Conservation (phyloP, 2,797 vertebrate genomes). For the Falco peregrinus region DNA sequence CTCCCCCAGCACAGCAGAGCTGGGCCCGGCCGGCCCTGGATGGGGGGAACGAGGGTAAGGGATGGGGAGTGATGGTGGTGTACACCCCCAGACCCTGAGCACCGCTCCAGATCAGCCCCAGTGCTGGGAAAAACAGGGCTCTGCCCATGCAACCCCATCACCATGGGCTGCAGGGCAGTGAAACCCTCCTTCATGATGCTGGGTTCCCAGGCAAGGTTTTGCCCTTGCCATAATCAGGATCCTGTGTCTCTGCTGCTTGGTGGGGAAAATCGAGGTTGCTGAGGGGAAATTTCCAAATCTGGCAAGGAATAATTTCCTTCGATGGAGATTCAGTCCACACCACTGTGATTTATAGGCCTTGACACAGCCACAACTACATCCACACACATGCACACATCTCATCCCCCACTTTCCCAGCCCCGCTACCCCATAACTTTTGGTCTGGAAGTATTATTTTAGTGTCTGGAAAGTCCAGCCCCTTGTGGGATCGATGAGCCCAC, state of each 20-base stretch:
- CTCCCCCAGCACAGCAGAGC: constrained; percentile 76
- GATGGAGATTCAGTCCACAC: background rate
- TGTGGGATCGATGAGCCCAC: background rate
- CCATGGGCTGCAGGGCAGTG: fast-evolving
- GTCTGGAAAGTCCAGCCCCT: background rate
- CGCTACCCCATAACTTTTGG: background rate
- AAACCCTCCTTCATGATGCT: fast-evolving
- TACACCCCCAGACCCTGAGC: background rate
- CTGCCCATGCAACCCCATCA: background rate
- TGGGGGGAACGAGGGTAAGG: background rate
- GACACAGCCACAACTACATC: background rate
- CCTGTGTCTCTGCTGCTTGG: fast-evolving
- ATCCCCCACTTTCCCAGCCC: background rate
- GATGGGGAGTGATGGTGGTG: background rate
- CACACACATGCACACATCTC: background rate
- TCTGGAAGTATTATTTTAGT: background rate
- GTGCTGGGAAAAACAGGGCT: fast-evolving
- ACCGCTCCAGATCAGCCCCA: background rate
- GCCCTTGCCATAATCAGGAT: background rate
- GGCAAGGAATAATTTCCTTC: background rate
- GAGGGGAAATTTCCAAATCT: background rate
- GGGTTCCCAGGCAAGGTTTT: background rate
- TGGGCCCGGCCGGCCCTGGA: background rate
- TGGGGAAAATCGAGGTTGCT: background rate
- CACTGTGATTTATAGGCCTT: background rate